Evolutionary conservation across 1,140 invertebrate species (phyloP).

Genomic region (Dreissena polymorpha): DNA sequence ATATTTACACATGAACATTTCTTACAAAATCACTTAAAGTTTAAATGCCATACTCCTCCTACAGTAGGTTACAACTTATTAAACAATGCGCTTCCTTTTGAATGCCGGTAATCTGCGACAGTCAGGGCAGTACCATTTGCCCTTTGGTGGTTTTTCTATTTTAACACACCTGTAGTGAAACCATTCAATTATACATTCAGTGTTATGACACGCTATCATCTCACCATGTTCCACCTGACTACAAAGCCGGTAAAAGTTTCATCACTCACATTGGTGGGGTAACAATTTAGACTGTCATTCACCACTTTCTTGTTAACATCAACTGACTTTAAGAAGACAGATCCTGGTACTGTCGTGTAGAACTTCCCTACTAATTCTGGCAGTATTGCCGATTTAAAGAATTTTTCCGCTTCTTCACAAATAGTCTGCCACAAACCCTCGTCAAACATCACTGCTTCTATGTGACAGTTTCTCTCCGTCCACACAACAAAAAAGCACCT

Average conservation of each 20-base stretch:
- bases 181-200: conserved; percentile 24
- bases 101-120: conserved; percentile 1
- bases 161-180: conserved; percentile 42
- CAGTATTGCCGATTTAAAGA: conserved; percentile 10
- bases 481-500: conserved; percentile 22
- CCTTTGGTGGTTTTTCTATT: conserved; percentile 1
- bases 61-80: too few relatives aligned
- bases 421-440: background rate
- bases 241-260: conserved; percentile 10
- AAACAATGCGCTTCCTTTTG: background rate
- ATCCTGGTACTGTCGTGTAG: conserved; percentile 10
- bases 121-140: conserved; percentile 38
- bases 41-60: too few relatives aligned
- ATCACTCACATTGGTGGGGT: background rate
- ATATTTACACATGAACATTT: too few relatives aligned
- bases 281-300: background rate
- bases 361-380: conserved; percentile 30
- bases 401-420: background rate
- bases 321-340: background rate
- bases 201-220: conserved; percentile 23
- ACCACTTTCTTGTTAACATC: background rate
- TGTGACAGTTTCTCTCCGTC: conserved; percentile 3
- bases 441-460: conserved; percentile 15
- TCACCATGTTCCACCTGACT: conserved; percentile 11
- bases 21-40: too few relatives aligned